Evolutionary conservation across 2,888 invertebrate genomes (phyloP).

Genomic region (Drosophila infuscata): DNA sequence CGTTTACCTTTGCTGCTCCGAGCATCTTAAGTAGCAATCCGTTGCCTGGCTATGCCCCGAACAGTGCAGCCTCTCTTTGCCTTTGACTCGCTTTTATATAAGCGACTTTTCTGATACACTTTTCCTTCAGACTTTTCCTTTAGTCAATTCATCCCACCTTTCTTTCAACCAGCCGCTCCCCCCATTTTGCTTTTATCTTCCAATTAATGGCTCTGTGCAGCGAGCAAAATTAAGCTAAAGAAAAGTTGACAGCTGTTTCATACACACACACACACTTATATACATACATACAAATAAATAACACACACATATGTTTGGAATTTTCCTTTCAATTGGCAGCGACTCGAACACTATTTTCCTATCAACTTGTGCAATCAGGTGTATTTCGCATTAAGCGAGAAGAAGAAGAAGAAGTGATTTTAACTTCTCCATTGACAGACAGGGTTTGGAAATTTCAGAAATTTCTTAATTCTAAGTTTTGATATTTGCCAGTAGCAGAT

Average conservation of each 20-base stretch:
- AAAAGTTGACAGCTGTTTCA: conserved; percentile 40
- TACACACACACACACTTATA: conserved; percentile 1
- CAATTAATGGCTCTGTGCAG: conserved; percentile 66
- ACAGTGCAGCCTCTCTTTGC: background rate
- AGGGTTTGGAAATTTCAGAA: background rate
- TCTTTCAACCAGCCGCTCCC: background rate
- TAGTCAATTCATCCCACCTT: background rate
- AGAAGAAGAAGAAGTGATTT: background rate
- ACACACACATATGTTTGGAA: conserved; percentile 23
- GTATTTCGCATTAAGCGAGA: background rate
- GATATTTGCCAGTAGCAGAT: background rate
- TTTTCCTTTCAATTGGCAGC: conserved; percentile 40
- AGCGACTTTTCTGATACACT: conserved; percentile 5
- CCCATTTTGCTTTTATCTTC: conserved; percentile 52
- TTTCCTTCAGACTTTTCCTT: background rate
- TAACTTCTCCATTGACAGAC: background rate
- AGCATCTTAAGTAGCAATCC: conserved; percentile 75
- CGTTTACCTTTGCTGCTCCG: conserved; percentile 34
- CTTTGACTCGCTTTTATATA: conserved; percentile 62
- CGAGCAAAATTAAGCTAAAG: conserved; percentile 43
- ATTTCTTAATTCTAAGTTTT: background rate
- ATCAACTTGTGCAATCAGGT: conserved; percentile 12
- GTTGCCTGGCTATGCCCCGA: conserved; percentile 67
- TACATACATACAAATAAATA: background rate
- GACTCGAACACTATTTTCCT: conserved; percentile 4